Evolutionary conservation across 2,113 vertebrate genomes (phyloP).

Genomic region (Turnix velox): DNA sequence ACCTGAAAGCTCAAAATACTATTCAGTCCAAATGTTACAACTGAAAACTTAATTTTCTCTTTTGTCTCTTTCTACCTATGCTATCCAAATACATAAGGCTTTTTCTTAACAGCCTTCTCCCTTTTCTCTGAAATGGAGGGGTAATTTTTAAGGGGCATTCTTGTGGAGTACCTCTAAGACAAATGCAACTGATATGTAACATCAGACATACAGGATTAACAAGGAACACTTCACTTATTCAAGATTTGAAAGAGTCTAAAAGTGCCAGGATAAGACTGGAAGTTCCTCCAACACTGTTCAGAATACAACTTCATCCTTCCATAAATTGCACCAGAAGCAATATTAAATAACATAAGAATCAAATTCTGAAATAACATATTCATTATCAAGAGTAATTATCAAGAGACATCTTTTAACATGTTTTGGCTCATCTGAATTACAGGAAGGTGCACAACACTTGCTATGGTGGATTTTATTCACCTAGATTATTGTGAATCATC

Average conservation of each 20-base stretch:
- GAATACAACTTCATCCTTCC: background rate
- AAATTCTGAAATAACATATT: background rate
- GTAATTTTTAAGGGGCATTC: background rate
- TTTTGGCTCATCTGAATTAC: slow-evolving; percentile 34
- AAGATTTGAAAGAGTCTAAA: background rate
- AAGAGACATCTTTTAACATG: background rate
- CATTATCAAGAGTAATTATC: slow-evolving; percentile 4
- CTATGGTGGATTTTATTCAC: background rate
- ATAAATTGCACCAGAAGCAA: background rate
- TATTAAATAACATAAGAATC: background rate
- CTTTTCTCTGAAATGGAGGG: background rate
- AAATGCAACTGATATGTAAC: background rate
- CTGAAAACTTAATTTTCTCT: background rate
- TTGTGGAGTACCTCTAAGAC: background rate
- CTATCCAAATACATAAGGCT: background rate
- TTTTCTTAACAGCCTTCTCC: background rate
- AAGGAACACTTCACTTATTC: background rate
- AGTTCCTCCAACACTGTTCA: background rate
- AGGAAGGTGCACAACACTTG: background rate
- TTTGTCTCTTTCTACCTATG: background rate
- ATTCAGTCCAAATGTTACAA: background rate
- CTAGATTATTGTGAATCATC: background rate
- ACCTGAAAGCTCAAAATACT: background rate
- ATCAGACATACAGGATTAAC: background rate
- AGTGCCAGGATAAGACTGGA: background rate